These are phyloP conservation scores for Palythoa grandiflora DNA, from an alignment of 92 coral and sea anemone genomes.

Conservation along the genomic window DNA sequence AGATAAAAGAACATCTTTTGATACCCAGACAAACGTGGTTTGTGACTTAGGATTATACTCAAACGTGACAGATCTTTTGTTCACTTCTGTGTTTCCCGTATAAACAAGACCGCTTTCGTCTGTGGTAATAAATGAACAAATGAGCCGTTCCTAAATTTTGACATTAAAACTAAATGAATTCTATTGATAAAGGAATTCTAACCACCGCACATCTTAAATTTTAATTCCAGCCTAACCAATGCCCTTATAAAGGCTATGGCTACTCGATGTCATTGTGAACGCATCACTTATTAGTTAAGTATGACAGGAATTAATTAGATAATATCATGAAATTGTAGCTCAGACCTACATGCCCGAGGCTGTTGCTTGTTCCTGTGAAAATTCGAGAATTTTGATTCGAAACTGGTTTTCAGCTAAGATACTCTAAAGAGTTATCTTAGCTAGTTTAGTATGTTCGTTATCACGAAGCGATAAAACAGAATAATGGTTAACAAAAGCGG, in stretches of 20 bases:
- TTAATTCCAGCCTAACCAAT: constrained; percentile 23
- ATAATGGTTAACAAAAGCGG: constrained; percentile 33
- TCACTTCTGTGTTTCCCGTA: background rate
- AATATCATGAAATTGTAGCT: constrained; percentile 44
- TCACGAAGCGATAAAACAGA: constrained; percentile 35
- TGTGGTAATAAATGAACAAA: background rate
- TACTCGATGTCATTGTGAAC: background rate
- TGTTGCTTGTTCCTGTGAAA: constrained; percentile 22
- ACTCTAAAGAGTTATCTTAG: constrained; percentile 1
- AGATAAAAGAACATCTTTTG: background rate
- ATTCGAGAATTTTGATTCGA: constrained; percentile 9
- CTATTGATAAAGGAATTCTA: background rate
- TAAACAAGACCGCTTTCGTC: constrained; percentile 24
- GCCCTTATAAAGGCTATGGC: constrained; percentile 38
- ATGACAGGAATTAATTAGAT: constrained; percentile 51
- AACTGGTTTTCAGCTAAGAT: constrained; percentile 14
- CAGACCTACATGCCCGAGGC: constrained; percentile 39
- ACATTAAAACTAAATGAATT: background rate
- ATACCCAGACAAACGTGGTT: background rate
- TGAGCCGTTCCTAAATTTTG: constrained; percentile 8
- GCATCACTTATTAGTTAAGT: constrained; percentile 25
- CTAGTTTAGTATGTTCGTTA: constrained; percentile 6
- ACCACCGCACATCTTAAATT: constrained; percentile 21
- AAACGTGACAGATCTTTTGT: constrained; percentile 45
- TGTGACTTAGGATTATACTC: background rate